These are phyloP conservation scores for Atethmia centrago DNA, from an alignment of 2,888 invertebrate genomes.

Conservation along the genomic window DNA sequence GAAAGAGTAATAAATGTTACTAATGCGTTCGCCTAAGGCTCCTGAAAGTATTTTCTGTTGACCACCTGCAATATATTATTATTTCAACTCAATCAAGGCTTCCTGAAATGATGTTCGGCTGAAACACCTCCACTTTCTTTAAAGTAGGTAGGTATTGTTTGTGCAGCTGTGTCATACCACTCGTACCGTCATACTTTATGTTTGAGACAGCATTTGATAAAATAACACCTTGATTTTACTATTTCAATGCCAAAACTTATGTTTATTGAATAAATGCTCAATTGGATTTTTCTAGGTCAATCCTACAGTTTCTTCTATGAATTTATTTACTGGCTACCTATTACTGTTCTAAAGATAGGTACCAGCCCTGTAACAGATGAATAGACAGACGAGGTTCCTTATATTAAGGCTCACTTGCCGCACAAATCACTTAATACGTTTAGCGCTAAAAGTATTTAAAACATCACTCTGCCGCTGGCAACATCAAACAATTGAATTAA, in stretches of 20 bases:
- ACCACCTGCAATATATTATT: not conserved
- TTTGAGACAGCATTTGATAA: not conserved
- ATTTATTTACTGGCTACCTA: not conserved
- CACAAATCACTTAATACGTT: not conserved
- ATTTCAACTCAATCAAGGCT: not conserved
- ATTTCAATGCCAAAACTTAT: conserved; percentile 2
- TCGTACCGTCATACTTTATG: too few species aligned
- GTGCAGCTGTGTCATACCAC: conserved; percentile 5
- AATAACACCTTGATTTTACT: conserved; percentile 27
- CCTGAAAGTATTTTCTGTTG: not conserved
- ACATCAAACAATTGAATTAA: not conserved
- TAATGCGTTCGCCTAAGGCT: not conserved
- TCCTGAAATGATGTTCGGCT: not conserved
- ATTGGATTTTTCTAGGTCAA: not conserved
- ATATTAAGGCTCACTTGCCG: not conserved
- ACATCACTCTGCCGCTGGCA: not conserved
- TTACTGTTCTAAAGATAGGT: not conserved
- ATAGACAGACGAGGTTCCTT: too few species aligned
- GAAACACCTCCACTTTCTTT: not conserved
- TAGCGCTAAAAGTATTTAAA: not conserved
- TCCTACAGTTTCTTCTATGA: not conserved
- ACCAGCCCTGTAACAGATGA: too few species aligned
- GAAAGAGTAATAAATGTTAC: too few species aligned
- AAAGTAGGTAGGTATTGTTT: not conserved
- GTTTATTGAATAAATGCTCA: not conserved